These are phyloP conservation scores for Oasisia sp. DNA, from an alignment of 2,888 invertebrate species.

Conservation along the genomic window DNA sequence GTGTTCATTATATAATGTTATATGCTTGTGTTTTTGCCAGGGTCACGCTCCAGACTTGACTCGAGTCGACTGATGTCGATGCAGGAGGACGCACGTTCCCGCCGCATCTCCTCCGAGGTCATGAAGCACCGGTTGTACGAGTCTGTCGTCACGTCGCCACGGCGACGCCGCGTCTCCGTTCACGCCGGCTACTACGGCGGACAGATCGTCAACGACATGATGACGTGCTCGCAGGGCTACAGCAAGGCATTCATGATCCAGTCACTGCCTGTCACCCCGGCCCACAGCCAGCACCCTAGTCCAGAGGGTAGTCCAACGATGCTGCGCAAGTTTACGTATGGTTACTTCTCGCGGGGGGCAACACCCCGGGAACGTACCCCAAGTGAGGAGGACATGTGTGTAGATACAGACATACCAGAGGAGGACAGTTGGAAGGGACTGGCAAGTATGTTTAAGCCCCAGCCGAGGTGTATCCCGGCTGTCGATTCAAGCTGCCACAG, in stretches of 20 bases:
- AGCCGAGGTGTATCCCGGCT: slow-evolving; percentile 40
- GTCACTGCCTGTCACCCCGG: slow-evolving; percentile 43
- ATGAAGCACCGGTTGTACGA: slow-evolving; percentile 45
- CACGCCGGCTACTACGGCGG: slow-evolving; percentile 32
- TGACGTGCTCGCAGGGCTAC: neutral
- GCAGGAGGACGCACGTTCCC: slow-evolving; percentile 41
- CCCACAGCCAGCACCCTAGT: slow-evolving; percentile 36
- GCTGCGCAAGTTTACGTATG: slow-evolving; percentile 34
- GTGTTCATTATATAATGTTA: neutral
- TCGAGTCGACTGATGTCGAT: slow-evolving; percentile 38
- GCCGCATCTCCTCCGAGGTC: slow-evolving; percentile 41
- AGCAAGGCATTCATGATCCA: slow-evolving; percentile 38
- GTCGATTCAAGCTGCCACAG: neutral
- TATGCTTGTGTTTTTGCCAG: neutral
- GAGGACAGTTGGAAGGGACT: slow-evolving; percentile 41
- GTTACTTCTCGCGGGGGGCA: slow-evolving; percentile 38
- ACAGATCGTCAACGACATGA: slow-evolving; percentile 26
- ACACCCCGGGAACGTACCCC: slow-evolving; percentile 32
- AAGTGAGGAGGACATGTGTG: slow-evolving; percentile 29
- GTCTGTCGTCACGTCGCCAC: slow-evolving; percentile 38
- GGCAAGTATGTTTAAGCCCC: slow-evolving; percentile 41
- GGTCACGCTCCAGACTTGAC: slow-evolving; percentile 32
- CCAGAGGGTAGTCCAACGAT: slow-evolving; percentile 39
- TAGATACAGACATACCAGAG: slow-evolving; percentile 27
- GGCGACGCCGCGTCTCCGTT: slow-evolving; percentile 27